phyloP scores from a whole-genome alignment of 1,140 invertebrate genomes.

The Scaptomyza graminum region DNA sequence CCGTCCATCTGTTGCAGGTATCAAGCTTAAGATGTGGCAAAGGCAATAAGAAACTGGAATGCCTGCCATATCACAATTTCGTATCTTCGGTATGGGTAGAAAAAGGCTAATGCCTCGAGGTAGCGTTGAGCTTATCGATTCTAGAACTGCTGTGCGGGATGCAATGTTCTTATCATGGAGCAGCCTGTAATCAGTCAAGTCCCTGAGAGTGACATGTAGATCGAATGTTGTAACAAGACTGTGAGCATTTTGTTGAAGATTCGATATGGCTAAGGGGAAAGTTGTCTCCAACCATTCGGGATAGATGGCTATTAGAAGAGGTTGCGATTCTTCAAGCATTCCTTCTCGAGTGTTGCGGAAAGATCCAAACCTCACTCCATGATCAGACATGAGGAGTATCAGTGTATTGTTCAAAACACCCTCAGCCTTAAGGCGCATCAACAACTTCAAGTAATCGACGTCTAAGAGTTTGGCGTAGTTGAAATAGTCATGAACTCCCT shows the following conservation, averaged over 20 bases:
- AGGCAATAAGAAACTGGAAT: constrained; percentile 44
- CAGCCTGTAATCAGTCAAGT: constrained; percentile 85
- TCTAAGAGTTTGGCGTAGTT: constrained; percentile 36
- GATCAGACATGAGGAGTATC: constrained; percentile 94
- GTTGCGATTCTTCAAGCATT: constrained; percentile 92
- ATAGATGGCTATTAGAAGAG: constrained; percentile 90
- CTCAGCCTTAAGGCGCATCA: constrained; percentile 5
- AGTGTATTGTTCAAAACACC: constrained; percentile 87
- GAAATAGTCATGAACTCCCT: constrained; percentile 58
- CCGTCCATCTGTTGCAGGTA: not conserved
- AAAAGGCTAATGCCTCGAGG: constrained; percentile 90
- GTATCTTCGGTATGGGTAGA: constrained; percentile 86
- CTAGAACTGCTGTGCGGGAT: constrained; percentile 26
- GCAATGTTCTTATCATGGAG: constrained; percentile 60
- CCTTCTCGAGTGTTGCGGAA: constrained; percentile 88
- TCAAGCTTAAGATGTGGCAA: constrained; percentile 14
- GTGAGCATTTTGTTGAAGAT: constrained; percentile 88
- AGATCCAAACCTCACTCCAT: constrained; percentile 92
- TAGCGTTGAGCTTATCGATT: not conserved
- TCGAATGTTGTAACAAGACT: constrained; percentile 92
- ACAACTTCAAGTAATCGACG: constrained; percentile 23
- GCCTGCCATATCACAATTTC: constrained; percentile 88
- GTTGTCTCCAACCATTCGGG: constrained; percentile 88
- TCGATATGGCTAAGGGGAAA: constrained; percentile 86
- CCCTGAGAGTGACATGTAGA: constrained; percentile 87